A percentile compares a stretch with the other conserved stretches of the same genome.
Conservation (phyloP, 2,797 vertebrate species). For the Brotula barbata region DNA sequence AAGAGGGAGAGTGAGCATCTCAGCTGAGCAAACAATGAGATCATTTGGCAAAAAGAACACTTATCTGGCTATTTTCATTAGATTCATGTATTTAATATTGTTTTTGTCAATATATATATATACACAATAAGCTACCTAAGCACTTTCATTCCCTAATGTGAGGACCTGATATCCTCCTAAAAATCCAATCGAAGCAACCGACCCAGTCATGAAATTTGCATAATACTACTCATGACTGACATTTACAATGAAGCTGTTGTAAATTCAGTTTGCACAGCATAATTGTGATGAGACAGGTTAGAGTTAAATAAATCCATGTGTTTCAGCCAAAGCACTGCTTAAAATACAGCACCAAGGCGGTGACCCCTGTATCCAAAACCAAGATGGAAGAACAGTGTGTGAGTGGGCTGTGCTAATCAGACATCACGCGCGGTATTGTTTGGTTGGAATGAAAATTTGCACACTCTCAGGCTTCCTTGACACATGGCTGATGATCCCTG, state of each 20-base stretch:
- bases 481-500: slow-evolving; percentile 11
- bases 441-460: not conserved
- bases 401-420: not conserved
- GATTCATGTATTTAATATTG: not conserved
- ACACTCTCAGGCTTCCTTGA: not conserved
- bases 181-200: no score
- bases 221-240: no score
- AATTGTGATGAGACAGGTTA: no score
- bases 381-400: slow-evolving; percentile 1
- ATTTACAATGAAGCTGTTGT: no score
- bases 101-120: no score
- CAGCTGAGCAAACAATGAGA: no score
- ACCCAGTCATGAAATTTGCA: no score
- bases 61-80: not conserved
- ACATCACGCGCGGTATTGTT: slow-evolving; percentile 26
- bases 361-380: not conserved
- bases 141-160: no score
- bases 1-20: not conserved
- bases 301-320: no score
- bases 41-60: not conserved
- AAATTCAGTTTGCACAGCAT: no score
- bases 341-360: not conserved
- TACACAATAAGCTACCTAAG: no score
- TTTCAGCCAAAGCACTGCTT: not conserved
- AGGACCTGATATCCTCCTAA: no score